Base-by-base conservation (phyloP, 1,140 invertebrate genomes). In the Psilanteris sp. region DNA sequence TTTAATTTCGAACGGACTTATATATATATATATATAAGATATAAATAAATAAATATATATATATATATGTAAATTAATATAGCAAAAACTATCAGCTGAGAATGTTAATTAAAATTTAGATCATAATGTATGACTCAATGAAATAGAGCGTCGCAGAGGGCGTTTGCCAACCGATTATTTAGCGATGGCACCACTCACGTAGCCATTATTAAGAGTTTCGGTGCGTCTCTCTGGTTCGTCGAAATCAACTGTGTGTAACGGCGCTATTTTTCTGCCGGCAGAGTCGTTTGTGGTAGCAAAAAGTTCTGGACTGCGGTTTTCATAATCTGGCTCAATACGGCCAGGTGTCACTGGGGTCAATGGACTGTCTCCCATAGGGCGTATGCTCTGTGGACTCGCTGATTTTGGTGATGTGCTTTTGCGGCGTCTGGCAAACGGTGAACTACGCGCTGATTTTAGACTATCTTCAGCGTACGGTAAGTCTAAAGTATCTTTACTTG, bases 151-250 rank as follows among this genome's bases (percentile, higher is more conserved):
- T 54, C 26, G 34, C 32, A 74, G 29, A 14, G 36, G 13, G 10
- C 26, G 8, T 13, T 39, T 31, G 5, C 20, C 18, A 1, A 27
- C 7, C 9, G 18, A 41, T 81, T 88, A 87, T 81, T 86, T 87
- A 15, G 85, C 78, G n/a, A 84, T 22, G 10, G 68, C 79, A 14
- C 81, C 78, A 26, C 84, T 79, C 3, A 88, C 86, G 43, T 87
- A 89, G 27, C 87, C 87, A 22, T 89, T 89, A 50, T 87, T 88
- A n/a, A 86, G 54, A 0, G 73, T 82, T 66, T 87, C 83, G 15
- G 77, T 41, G 24, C 82, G 84, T 10, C 83, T 83, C 4, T 46
- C 64, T 3, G 41, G 55, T 36, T 67, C 68, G 13, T 66, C 37
- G n/a, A 43, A 16, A 1, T 55, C 39, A 4, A 52, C 20, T 13